Evolutionary conservation across 1,140 invertebrate species (phyloP), one percentile per base, ranked within the genome.

Genomic region (Mizuhopecten yessoensis): DNA sequence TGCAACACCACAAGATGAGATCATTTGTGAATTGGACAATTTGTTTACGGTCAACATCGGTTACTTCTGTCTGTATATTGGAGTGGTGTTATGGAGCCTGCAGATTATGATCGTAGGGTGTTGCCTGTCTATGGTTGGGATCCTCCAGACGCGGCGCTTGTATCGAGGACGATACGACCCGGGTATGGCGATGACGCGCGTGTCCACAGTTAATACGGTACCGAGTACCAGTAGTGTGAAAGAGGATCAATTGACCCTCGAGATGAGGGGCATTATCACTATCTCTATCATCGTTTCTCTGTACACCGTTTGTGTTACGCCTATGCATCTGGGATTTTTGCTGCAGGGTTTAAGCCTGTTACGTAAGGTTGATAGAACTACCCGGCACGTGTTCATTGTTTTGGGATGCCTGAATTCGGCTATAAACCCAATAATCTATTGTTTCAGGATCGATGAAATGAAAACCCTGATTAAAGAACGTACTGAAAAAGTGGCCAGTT

Each of bases 371-470:
- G 57, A 13, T 29, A 75, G 57, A n/a, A 75, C 57, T 29, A 1
- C 57, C 9, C 23, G 57, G 29, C 57, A 75, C 29, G 57, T 75
- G 0, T 75, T 75, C 23, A 75, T 75, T 75, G 29, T 29, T n/a
- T 29, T 75, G 1, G 57, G 20, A 7, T 75, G 57, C 23, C 57
- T 75, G 5, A 75, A 75, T 75, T 75, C 57, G 5, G 57, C 57
- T 75, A 75, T 75, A 0, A 75, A 75, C n/a, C 57, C 57, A 23
- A 75, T 75, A 29, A 29, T 75, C 17, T 75, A 75, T 75, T 75
- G 57, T 75, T 75, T 75, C n/a, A 75, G 57, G n/a, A 29, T 75
- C n/a, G 29, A 75, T 75, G 57, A 75, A 29, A 75, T 75, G 57
- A 75, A 75, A 11, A 75, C 1, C 29, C n/a, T n/a, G 9, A 75